Evolutionary conservation across 2,888 invertebrate species (phyloP), one percentile per base, ranked within the genome.

Genomic region (Baronia brevicornis): DNA sequence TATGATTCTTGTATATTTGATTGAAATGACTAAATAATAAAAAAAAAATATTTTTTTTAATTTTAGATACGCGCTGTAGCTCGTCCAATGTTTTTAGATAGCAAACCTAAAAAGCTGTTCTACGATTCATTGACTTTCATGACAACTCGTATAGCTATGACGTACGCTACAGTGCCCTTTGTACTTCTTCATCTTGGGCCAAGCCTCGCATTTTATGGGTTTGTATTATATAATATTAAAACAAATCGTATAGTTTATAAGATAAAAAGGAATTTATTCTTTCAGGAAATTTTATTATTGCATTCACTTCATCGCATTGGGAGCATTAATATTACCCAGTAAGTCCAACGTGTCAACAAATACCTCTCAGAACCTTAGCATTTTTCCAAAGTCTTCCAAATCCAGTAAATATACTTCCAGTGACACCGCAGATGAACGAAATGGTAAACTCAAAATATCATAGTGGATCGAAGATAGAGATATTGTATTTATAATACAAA

Each of bases 91-190:
- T 96, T 97, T 80, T 70, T 91, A 51, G 85, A 85, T 51, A 90
- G 89, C 49, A 82, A 84, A 40, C 79, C 85, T 24, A 84, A 87
- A 43, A 93, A 93, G 70, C 65, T 89, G 46, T 82, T 93, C 44
- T 98, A 98, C 71, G 95, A 98, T 71, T 77, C 89, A 31, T 52
- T 93, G 38, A 94, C 97, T 20, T 93, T 95, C 64, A 59, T 92
- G 13, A 87, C 90, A 19, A 96, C 96, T 9, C 89, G 96, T 48
- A 67, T 96, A 27, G 89, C 92, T 38, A 90, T 98, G 88, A 92
- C 93, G 15, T 98, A 98, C 67, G 86, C 93, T 31, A 94, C 96
- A 23, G 95, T 96, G 69, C 93, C 96, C 46, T 98, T 98, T 77
- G 90, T 97, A 39, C 80, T 97, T 41, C 87, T 98, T 55, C 94